These are phyloP conservation scores for Aeoliscus strigatus DNA, from an alignment of 2,797 vertebrate genomes.

Conservation along the genomic window DNA sequence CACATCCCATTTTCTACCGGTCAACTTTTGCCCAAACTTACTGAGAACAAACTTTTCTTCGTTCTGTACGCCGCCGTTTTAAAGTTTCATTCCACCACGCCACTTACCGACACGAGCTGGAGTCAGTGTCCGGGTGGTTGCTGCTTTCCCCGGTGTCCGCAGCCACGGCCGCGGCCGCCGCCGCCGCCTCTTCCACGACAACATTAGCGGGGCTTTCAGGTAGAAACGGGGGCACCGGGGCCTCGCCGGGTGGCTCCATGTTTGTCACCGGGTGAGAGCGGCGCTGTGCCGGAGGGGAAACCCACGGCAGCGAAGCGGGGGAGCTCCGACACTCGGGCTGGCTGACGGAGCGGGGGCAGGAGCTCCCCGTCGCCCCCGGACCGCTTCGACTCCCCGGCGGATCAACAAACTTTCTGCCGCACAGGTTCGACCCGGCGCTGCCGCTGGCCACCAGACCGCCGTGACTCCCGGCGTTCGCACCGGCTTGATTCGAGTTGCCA, in stretches of 20 bases:
- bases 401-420: conserved; percentile 85
- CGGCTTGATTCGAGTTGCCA: conserved; percentile 36
- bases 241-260: conserved; percentile 72
- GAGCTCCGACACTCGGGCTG: conserved; percentile 87
- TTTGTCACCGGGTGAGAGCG: conserved; percentile 72
- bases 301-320: conserved; percentile 80
- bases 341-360: conserved; percentile 80
- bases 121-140: conserved; percentile 82
- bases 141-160: conserved; percentile 83
- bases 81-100: too few relatives aligned
- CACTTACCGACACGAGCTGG: conserved; percentile 91
- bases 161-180: conserved; percentile 50
- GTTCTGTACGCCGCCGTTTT: too few relatives aligned
- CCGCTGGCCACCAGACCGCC: conserved; percentile 59
- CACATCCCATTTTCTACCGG: too few relatives aligned
- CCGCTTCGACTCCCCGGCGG: conserved; percentile 71
- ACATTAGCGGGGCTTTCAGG: conserved; percentile 59
- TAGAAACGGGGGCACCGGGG: conserved; percentile 64
- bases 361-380: conserved; percentile 63
- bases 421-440: conserved; percentile 65
- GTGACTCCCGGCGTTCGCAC: conserved; percentile 38
- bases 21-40: too few relatives aligned
- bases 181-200: conserved; percentile 72
- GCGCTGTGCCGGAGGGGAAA: conserved; percentile 79
- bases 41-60: too few relatives aligned